Percentiles rank a stretch among this genome's conserved stretches.
Conservation (phyloP, 2,888 invertebrate species). For the Nemoura dubitans region DNA sequence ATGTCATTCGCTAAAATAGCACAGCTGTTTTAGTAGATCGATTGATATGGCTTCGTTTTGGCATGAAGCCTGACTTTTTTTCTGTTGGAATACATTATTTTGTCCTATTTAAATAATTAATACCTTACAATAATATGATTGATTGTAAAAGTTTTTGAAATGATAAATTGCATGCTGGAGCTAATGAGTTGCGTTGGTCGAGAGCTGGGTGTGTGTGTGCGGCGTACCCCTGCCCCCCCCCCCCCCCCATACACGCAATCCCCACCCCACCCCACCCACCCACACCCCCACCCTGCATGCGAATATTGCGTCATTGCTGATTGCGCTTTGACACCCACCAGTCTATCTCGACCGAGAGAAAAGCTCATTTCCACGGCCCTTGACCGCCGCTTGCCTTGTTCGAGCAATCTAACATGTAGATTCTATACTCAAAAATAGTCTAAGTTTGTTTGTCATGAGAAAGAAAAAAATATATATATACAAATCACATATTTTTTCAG, state of each 20-base stretch:
- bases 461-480: too few relatives aligned
- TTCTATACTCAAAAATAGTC: slow-evolving; percentile 15
- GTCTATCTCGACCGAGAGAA: slow-evolving; percentile 22
- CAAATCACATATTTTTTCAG: neutral
- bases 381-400: neutral
- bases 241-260: neutral
- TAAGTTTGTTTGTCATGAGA: slow-evolving; percentile 27
- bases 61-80: slow-evolving; percentile 5
- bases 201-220: neutral
- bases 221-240: neutral
- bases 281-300: slow-evolving; percentile 32
- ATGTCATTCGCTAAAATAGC: slow-evolving; percentile 1
- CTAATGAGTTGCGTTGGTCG: neutral
- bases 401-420: slow-evolving; percentile 18
- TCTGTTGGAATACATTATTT: slow-evolving; percentile 15
- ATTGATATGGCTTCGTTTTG: slow-evolving; percentile 19
- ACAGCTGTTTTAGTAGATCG: slow-evolving; percentile 24
- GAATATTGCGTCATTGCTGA: slow-evolving; percentile 10
- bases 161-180: slow-evolving; percentile 12
- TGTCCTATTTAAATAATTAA: slow-evolving; percentile 5
- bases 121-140: slow-evolving; percentile 7
- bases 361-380: slow-evolving; percentile 20
- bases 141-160: slow-evolving; percentile 12
- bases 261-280: neutral
- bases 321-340: slow-evolving; percentile 10